phyloP scores from a whole-genome alignment of 2,888 invertebrate species.

The Coleophora deauratella region DNA sequence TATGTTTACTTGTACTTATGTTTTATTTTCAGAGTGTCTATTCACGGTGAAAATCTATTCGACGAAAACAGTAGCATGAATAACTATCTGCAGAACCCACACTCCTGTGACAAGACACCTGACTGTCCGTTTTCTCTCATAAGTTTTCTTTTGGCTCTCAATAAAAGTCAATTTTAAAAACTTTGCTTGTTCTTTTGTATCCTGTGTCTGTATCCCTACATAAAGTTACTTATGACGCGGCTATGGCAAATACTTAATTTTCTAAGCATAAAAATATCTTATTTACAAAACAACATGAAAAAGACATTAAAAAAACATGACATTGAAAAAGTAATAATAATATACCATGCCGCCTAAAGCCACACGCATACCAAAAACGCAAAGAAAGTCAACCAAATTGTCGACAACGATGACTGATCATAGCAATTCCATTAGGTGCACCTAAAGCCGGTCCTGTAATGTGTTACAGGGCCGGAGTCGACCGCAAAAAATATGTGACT shows the following conservation, averaged over 20 bases:
- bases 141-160: constrained; percentile 39
- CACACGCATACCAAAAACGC: neutral
- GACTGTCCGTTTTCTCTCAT: constrained; percentile 50
- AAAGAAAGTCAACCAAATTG: constrained; percentile 6
- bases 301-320: too few relatives aligned
- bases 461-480: constrained; percentile 7
- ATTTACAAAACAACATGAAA: too few relatives aligned
- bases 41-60: constrained; percentile 40
- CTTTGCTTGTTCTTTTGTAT: too few relatives aligned
- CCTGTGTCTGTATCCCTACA: too few relatives aligned
- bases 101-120: constrained; percentile 36
- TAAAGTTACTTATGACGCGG: too few relatives aligned
- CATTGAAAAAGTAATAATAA: too few relatives aligned
- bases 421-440: constrained; percentile 18
- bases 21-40: constrained; percentile 41
- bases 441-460: neutral
- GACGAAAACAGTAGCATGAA: constrained; percentile 39
- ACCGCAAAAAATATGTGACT: constrained; percentile 16
- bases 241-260: too few relatives aligned
- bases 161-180: constrained; percentile 34
- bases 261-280: too few relatives aligned
- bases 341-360: too few relatives aligned
- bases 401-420: constrained; percentile 15
- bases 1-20: constrained; percentile 3
- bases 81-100: constrained; percentile 37